Base-by-base conservation (phyloP, 2,113 vertebrate species). In the Tetrax tetrax region DNA sequence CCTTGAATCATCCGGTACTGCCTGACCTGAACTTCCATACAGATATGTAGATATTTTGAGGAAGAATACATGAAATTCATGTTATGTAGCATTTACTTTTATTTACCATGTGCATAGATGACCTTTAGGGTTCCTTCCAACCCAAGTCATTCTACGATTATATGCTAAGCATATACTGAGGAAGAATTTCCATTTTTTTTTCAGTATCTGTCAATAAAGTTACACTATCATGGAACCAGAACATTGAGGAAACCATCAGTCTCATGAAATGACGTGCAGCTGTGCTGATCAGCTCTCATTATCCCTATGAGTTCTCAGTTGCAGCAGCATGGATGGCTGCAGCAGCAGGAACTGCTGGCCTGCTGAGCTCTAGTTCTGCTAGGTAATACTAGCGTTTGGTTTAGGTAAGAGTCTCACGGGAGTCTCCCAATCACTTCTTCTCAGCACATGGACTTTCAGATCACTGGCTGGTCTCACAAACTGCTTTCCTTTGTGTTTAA, bases 351-450 rank as follows among this genome's bases (percentile, higher is more conserved):
- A 37, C 15, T 56, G 12, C 17, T 47, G 38, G 48, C 10, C 37
- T 33, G 21, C 57, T 57, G n/a, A 83, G 9, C 27, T 88, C 10
- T 37, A 24, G 6, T 57, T 81, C n/a, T 5, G 12, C 15, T 33
- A n/a, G 27, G 35, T 38, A 56, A 7, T 31, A 54, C 11, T 28
- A 23, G 4, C 0, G 1, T 63, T 74, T 38, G 1, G 16, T 86
- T 68, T 78, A 43, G 29, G 7, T 35, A 83, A 28, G 22, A 28
- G 10, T 78, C 82, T 75, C 43, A 37, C 54, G 29, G 21, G 53
- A 74, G 12, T 54, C 47, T 88, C 24, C 24, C 2, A 3, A 3
- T 71, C 48, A n/a, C 8, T 48, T 9, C 33, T 41, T 45, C 35
- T 38, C 79, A 59, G 38, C 35, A 54, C 8, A 21, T 9, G 25